Conservation (phyloP, 2,113 vertebrate genomes). For the Caloenas nicobarica region DNA sequence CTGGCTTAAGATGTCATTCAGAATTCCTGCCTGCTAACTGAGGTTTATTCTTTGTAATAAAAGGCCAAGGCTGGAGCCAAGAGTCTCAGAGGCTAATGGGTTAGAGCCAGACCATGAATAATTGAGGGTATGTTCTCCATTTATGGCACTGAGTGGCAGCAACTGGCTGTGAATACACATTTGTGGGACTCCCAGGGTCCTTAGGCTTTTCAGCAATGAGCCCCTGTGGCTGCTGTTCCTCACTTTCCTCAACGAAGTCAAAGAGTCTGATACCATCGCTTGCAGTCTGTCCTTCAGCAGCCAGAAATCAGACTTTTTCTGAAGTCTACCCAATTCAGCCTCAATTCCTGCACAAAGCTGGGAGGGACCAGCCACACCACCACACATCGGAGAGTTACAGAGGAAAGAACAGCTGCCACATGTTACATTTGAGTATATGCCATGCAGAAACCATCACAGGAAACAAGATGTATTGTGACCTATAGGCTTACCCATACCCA, state of each 20-base stretch:
- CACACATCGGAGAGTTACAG: background rate
- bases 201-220: background rate
- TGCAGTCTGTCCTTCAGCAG: background rate
- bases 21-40: background rate
- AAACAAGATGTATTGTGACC: background rate
- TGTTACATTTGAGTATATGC: background rate
- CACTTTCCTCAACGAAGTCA: background rate
- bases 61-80: background rate
- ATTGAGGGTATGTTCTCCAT: conserved; percentile 32
- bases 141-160: background rate
- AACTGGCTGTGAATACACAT: background rate
- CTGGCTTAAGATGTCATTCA: background rate
- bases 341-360: background rate
- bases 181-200: background rate
- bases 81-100: background rate
- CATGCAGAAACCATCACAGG: background rate
- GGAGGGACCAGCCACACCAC: background rate
- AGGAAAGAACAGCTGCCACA: background rate
- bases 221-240: background rate
- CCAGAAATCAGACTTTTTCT: background rate
- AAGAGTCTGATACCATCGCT: background rate
- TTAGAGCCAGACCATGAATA: conserved; percentile 18
- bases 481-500: background rate
- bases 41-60: background rate
- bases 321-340: background rate